These are phyloP conservation scores for Tympanoctomys barrerae DNA, from an alignment of 2,797 vertebrate species.

Conservation along the genomic window DNA sequence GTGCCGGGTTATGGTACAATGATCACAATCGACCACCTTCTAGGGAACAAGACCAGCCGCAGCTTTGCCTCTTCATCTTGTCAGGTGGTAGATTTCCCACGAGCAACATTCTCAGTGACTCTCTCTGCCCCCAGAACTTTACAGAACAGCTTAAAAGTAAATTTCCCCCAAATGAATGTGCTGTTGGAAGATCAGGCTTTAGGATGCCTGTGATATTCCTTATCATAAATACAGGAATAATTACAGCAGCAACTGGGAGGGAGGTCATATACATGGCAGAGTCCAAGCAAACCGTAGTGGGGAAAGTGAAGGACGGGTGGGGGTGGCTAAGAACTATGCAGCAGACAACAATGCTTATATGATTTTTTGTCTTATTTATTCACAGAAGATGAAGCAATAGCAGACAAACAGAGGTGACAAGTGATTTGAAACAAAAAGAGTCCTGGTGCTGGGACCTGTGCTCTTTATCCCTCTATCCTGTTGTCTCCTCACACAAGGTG, in stretches of 20 bases:
- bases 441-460: background rate
- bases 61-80: conserved; percentile 29
- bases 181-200: background rate
- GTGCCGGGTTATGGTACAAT: background rate
- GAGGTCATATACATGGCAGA: background rate
- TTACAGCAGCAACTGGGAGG: background rate
- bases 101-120: conserved; percentile 32
- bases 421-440: background rate
- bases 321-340: conserved; percentile 28
- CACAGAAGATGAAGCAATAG: background rate
- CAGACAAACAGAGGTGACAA: background rate
- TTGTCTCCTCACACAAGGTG: background rate
- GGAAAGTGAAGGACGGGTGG: background rate
- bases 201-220: background rate
- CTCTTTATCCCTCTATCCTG: background rate
- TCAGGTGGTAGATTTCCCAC: conserved; percentile 50
- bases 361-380: conserved; percentile 28
- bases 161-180: background rate
- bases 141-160: conserved; percentile 51
- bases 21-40: conserved; percentile 34
- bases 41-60: background rate
- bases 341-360: background rate
- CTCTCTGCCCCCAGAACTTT: background rate
- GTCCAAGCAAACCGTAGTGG: background rate
- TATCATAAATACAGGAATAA: background rate